These are phyloP conservation scores for Aleiodes testaceus DNA, from an alignment of 2,888 invertebrate genomes.

Conservation along the genomic window DNA sequence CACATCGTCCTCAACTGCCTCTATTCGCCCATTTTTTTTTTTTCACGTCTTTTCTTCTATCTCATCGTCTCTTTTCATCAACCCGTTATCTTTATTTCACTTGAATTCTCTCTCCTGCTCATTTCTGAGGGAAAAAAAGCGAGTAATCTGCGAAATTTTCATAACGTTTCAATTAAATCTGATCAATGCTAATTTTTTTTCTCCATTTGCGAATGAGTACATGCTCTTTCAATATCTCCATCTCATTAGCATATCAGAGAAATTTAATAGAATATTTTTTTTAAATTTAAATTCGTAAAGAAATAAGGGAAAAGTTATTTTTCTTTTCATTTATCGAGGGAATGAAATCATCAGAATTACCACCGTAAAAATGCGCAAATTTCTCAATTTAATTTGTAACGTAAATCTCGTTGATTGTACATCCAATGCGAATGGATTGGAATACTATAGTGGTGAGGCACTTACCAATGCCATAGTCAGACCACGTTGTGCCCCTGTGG, in stretches of 20 bases:
- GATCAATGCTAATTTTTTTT: no score
- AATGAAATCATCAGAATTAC: no score
- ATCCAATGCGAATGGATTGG: not conserved
- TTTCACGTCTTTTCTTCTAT: not conserved
- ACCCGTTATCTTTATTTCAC: slow-evolving; percentile 32
- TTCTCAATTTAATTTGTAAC: slow-evolving; percentile 35
- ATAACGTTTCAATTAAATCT: not conserved
- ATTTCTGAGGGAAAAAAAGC: not conserved
- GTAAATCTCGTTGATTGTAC: slow-evolving; percentile 13
- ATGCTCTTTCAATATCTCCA: no score
- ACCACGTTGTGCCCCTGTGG: slow-evolving; percentile 29
- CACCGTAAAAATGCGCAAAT: not conserved
- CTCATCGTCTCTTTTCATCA: not conserved
- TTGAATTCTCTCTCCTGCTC: slow-evolving; percentile 8
- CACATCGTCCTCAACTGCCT: slow-evolving; percentile 30
- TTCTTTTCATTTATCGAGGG: no score
- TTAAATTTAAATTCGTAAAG: no score
- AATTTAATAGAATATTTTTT: no score
- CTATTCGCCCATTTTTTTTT: slow-evolving; percentile 9
- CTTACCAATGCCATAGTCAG: slow-evolving; percentile 29
- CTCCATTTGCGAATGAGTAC: no score
- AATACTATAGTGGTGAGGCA: not conserved
- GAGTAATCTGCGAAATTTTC: slow-evolving; percentile 13
- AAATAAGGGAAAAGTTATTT: no score
- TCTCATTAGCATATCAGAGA: no score